A percentile compares a stretch with the other conserved stretches of the same genome.
phyloP scores from a whole-genome alignment of 2,888 invertebrate genomes.

The Ligdia adustata region DNA sequence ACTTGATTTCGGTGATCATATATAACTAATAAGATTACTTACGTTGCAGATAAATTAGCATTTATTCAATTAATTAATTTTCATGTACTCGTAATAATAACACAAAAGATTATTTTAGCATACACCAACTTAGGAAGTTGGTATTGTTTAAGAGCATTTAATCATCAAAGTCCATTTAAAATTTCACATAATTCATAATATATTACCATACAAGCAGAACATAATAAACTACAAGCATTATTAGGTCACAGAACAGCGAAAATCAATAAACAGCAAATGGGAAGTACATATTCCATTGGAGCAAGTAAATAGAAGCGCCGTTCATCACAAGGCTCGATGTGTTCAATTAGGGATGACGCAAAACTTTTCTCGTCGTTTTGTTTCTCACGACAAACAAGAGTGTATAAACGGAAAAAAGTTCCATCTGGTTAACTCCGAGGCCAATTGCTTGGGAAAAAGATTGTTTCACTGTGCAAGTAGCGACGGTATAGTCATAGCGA shows the following conservation, averaged over 20 bases:
- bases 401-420: slow-evolving; percentile 42
- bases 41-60: too few relatives aligned
- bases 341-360: slow-evolving; percentile 42
- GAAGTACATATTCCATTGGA: slow-evolving; percentile 1
- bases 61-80: too few relatives aligned
- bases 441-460: slow-evolving; percentile 44
- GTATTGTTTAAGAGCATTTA: too few relatives aligned
- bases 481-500: slow-evolving; percentile 14
- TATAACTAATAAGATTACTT: too few relatives aligned
- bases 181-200: too few relatives aligned
- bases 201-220: too few relatives aligned
- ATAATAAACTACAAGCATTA: not conserved
- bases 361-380: slow-evolving; percentile 43
- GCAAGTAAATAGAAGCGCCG: slow-evolving; percentile 15
- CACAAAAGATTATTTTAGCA: too few relatives aligned
- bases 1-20: too few relatives aligned
- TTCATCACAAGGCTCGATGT: slow-evolving; percentile 21
- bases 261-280: slow-evolving; percentile 9
- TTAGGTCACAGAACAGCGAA: not conserved
- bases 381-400: slow-evolving; percentile 43
- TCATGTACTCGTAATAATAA: too few relatives aligned
- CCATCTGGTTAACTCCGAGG: slow-evolving; percentile 41
- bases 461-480: slow-evolving; percentile 38
- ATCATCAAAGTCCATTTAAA: too few relatives aligned
- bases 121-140: too few relatives aligned